Conservation (phyloP, 2,797 vertebrate genomes). For the Gymnocypris eckloni region DNA sequence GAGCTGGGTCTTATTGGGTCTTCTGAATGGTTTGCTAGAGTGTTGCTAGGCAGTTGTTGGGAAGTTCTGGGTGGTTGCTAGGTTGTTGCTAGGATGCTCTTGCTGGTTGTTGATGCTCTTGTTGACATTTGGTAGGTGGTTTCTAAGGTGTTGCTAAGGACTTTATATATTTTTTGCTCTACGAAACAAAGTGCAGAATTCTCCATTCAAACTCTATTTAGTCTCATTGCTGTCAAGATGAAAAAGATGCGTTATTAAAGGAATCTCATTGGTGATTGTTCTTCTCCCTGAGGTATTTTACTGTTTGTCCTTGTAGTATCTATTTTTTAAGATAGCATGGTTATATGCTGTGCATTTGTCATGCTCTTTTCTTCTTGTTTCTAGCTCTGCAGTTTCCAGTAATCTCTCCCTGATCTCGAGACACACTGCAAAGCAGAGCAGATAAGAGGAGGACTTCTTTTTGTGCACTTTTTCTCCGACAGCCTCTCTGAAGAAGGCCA, state of each 20-base stretch:
- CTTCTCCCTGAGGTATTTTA: slow-evolving; percentile 2
- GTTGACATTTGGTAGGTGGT: too few relatives aligned
- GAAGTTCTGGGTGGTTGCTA: background rate
- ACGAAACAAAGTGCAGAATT: too few relatives aligned
- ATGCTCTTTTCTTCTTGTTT: slow-evolving; percentile 22
- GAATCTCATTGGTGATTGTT: background rate
- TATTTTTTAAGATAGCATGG: background rate
- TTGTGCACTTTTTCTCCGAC: background rate
- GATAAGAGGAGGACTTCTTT: slow-evolving; percentile 17
- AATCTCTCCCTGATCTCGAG: slow-evolving; percentile 25
- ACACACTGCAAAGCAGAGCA: background rate
- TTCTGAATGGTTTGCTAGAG: background rate
- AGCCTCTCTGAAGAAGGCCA: slow-evolving; percentile 7
- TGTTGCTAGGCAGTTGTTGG: background rate
- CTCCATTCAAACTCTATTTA: background rate
- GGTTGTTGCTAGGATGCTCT: background rate
- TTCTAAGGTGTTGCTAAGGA: background rate
- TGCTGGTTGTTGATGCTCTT: background rate
- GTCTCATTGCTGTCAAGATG: background rate
- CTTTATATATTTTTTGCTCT: background rate
- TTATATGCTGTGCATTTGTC: slow-evolving; percentile 15
- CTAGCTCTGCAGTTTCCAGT: background rate
- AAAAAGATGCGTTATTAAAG: too few relatives aligned
- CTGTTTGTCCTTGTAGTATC: background rate
- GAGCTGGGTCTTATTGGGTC: background rate